Base-by-base conservation (phyloP, 2,888 invertebrate genomes). In the Andrena bucephala region DNA sequence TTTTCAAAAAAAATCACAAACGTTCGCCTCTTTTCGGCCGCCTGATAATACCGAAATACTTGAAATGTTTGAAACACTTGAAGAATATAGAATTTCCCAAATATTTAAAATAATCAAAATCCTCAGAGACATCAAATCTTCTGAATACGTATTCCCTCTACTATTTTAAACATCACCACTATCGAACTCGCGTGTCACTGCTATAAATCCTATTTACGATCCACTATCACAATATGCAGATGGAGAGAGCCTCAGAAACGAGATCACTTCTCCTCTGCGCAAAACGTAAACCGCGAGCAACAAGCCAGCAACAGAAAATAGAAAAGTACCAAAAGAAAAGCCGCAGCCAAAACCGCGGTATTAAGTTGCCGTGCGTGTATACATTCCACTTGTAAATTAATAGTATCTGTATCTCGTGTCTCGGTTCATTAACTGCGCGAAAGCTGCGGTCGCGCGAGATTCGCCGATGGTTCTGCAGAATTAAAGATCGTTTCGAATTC, bases 361-460 rank as follows among this genome's bases (percentile, higher is more conserved):
- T 82, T 72, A 59, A 82, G 27, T 83, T 72, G 59, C 82, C 24
- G 8, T n/a, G 20, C 52, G 36, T n/a, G 62, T 67, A 75, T 74
- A 57, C n/a, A 52, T 76, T 75, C 59, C 52, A n/a, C 48, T 5
- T 27, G 42, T 57, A 57, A 67, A 71, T 67, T 29, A 65, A 68
- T 81, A 24, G 68, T 63, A 57, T 36, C 72, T 48, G 31, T 77
- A 50, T 73, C 59, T 54, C 57, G 33, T 2, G 63, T n/a, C 8
- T 33, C 54, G 65, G 82, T 68, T 77, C 65, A 83, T 82, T 83
- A 77, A 71, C 50, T 74, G 13, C 33, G 77, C 71, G 77, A 82
- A 83, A 83, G 83, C 36, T 42, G 16, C 54, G 48, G 10, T 50
- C 20, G n/a, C 27, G 29, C 27, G 31, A 70, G 24, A 70, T 75